Percentiles rank a stretch among this genome's conserved stretches.
Conservation (phyloP, 2,888 invertebrate genomes). For the Labia minor region DNA sequence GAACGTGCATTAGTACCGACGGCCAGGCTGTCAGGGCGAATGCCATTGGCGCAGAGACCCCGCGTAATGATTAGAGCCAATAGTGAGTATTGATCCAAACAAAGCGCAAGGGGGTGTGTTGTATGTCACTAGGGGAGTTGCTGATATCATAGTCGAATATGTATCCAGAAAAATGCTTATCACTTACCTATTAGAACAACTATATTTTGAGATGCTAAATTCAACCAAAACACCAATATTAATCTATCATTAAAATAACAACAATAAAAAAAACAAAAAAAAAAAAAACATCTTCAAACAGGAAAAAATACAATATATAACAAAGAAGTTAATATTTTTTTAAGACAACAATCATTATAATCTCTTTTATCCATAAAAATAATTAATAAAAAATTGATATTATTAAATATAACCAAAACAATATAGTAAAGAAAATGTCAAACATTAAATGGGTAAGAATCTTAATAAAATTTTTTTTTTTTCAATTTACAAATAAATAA, state of each 20-base stretch:
- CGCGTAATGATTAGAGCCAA: slow-evolving; percentile 25
- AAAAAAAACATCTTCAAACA: neutral
- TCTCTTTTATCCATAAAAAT: no score
- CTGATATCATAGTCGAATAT: neutral
- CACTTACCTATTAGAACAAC: no score
- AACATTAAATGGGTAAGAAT: no score
- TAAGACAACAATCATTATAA: no score
- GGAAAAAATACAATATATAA: neutral
- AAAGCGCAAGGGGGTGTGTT: slow-evolving; percentile 16
- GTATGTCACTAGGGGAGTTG: slow-evolving; percentile 9
- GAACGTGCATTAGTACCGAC: slow-evolving; percentile 16
- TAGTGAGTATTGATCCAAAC: slow-evolving; percentile 24
- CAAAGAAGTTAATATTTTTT: neutral
- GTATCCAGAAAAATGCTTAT: neutral
- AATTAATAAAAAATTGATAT: no score
- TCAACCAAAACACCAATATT: no score
- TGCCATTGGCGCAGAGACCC: slow-evolving; percentile 20
- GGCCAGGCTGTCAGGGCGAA: neutral
- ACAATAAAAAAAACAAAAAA: neutral
- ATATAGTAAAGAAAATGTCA: no score
- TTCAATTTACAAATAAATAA: no score
- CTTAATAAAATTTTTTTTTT: no score
- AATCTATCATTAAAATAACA: no score
- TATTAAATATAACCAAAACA: no score
- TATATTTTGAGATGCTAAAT: no score